These are phyloP conservation scores for Dolomedes plantarius DNA, from an alignment of 2,888 invertebrate genomes.

Conservation along the genomic window DNA sequence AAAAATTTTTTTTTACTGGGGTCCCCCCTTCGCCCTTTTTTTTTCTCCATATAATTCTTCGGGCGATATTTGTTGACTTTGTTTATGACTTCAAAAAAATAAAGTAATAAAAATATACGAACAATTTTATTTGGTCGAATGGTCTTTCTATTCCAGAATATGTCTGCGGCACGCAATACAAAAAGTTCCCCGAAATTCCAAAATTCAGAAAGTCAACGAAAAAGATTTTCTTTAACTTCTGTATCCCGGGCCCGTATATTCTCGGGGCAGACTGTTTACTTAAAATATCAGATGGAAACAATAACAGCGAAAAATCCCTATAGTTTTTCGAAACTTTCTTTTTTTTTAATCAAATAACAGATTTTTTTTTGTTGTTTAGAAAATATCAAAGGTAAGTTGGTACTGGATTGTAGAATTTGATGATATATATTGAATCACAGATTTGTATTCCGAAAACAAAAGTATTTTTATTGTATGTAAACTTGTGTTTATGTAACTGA, in stretches of 20 bases:
- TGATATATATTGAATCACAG: not conserved
- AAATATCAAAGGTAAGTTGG: no score
- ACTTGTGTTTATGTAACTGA: not conserved
- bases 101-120: conserved; percentile 1
- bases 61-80: conserved; percentile 12
- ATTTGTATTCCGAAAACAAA: not conserved
- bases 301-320: not conserved
- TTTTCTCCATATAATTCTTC: not conserved
- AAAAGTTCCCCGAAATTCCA: not conserved
- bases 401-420: no score
- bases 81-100: conserved; percentile 4
- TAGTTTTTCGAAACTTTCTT: not conserved
- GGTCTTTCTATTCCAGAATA: not conserved
- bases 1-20: no score
- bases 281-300: not conserved
- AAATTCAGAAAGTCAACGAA: not conserved
- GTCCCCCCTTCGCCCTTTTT: not conserved
- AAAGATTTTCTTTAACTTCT: not conserved
- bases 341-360: conserved; percentile 8
- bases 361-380: no score
- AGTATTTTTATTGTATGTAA: not conserved
- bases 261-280: not conserved
- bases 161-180: not conserved
- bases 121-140: conserved; percentile 14
- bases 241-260: not conserved